A percentile compares a stretch with the other conserved stretches of the same genome.
Evolutionary conservation across 2,113 vertebrate genomes (phyloP).

Genomic region (Mellivora capensis): DNA sequence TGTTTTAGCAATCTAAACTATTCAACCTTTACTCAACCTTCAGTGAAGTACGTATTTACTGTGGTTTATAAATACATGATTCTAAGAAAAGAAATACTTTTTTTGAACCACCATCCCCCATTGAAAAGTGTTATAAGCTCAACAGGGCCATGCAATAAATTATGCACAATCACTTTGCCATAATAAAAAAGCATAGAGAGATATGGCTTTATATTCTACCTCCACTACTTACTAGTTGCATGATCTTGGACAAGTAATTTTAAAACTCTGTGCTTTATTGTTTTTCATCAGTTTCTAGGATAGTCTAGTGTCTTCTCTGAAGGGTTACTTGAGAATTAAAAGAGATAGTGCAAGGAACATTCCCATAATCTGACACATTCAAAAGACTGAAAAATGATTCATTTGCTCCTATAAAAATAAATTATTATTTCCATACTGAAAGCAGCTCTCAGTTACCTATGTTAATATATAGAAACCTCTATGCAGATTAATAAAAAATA

Average conservation of each 20-base stretch:
- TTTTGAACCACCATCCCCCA: neutral
- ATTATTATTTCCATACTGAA: neutral
- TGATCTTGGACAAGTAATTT: neutral
- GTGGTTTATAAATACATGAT: neutral
- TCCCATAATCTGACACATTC: neutral
- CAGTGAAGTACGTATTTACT: neutral
- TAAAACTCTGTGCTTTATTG: neutral
- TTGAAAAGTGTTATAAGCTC: neutral
- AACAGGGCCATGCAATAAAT: neutral
- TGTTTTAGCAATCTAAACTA: neutral
- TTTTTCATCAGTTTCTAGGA: neutral
- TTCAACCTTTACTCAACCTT: neutral
- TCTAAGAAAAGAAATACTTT: neutral
- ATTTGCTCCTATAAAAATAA: neutral
- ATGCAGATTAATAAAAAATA: neutral
- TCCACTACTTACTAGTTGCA: neutral
- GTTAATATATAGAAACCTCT: conserved; percentile 30
- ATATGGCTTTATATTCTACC: neutral
- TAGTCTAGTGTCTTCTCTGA: neutral
- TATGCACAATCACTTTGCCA: neutral
- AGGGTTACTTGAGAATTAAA: conserved; percentile 7
- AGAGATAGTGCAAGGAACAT: neutral
- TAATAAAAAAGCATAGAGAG: neutral
- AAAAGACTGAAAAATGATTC: neutral
- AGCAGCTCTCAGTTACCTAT: neutral